Base-by-base conservation (phyloP, 2,888 invertebrate genomes). In the Serrognathus titanus region DNA sequence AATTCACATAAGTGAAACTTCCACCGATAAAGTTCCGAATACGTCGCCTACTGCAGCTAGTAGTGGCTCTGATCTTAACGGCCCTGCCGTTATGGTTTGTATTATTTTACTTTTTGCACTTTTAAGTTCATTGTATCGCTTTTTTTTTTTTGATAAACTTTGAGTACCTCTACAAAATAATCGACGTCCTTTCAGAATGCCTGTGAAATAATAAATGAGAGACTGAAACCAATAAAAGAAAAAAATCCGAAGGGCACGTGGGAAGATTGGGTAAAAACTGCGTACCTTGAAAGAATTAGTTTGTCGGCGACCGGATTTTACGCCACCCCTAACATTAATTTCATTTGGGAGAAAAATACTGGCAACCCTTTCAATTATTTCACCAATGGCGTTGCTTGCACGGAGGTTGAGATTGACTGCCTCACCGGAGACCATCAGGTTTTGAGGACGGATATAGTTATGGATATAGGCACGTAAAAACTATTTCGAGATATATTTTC, bases 391-490 rank as follows among this genome's bases (percentile, higher is more conserved):
- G 91, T 85, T 1, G 93, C 92, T 5, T 89, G 90, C 65, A 86
- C 91, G 0, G 92, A 93, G 74, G 95, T 96, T 1, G 95, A 96
- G 82, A 87, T 97, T 16, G 96, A 97, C 77, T 94, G 94, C 66
- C 81, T 97, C 1, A 96, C 95, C 20, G 97, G 97, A 6, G 96
- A 97, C 71, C 95, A 97, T 77, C 87, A 89, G 80, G 88, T 96
- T 1, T 76, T 94, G 37, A 83, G 90, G 69, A 90, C 92, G 0
- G 95, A 97, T 70, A 96, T 97, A 66, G 95, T 97, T 0, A 97
- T 97, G 97, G 97, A 97, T 79, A 83, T 97, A 65, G 57, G 57
- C 1, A 11, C 13, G 43, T 6, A n/a, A 20, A 20, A 20, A 20
- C 20, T 4, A 4, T 20, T 20, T 20, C 20, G 20, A 2, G 4